Evolutionary conservation across 2,113 vertebrate species (phyloP).

Genomic region (Gavia stellata): DNA sequence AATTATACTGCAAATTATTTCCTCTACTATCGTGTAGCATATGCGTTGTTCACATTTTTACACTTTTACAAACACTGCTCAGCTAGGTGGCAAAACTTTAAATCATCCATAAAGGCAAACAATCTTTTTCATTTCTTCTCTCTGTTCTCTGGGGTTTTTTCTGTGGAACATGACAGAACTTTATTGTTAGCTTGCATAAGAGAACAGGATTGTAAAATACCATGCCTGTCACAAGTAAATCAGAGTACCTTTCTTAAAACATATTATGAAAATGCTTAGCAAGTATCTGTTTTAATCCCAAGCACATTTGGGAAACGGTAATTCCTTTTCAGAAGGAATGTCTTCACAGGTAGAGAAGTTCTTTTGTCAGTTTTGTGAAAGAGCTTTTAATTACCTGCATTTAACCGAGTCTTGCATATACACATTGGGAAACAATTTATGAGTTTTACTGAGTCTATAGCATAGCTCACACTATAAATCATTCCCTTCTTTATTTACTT

Average conservation of each 20-base stretch:
- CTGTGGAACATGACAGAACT: background rate
- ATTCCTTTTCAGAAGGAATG: background rate
- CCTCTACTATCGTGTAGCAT: background rate
- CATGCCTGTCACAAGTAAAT: background rate
- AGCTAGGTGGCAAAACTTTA: background rate
- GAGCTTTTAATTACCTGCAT: conserved; percentile 35
- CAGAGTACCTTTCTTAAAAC: background rate
- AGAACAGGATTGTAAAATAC: background rate
- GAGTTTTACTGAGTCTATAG: background rate
- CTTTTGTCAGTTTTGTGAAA: background rate
- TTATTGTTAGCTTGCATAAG: background rate
- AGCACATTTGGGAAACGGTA: background rate
- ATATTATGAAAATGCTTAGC: background rate
- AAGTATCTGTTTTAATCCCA: background rate
- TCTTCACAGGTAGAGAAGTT: background rate
- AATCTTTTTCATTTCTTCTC: background rate
- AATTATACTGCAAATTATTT: conserved; percentile 1
- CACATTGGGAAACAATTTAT: conserved; percentile 1
- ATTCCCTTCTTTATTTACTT: background rate
- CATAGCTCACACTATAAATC: background rate
- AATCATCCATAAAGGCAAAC: background rate
- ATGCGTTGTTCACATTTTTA: background rate
- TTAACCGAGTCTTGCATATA: conserved; percentile 24
- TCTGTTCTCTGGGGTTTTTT: background rate
- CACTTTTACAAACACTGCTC: background rate